Evolutionary conservation across 2,888 invertebrate species (phyloP).

Genomic region (Xanthorhoe spadicearia): DNA sequence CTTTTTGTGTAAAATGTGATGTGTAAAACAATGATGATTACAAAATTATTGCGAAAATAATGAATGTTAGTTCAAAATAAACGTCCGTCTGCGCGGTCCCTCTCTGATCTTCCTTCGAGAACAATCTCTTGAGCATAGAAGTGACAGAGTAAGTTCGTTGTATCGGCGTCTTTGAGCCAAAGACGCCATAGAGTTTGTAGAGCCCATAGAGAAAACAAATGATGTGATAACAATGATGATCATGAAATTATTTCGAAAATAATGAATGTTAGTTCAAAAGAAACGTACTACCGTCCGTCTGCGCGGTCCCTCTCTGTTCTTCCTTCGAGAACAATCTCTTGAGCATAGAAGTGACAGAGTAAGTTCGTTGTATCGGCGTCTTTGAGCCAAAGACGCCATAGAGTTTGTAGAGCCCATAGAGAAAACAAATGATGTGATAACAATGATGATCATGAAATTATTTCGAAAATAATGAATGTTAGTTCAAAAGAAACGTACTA

Average conservation of each 20-base stretch:
- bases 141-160: conserved; percentile 91
- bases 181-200: conserved; percentile 82
- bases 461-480: no score
- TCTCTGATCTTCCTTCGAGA: conserved; percentile 89
- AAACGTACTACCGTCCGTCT: no score
- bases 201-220: conserved; percentile 80
- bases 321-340: conserved; percentile 91
- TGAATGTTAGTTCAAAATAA: conserved; percentile 11
- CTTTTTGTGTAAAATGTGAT: no score
- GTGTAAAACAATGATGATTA: no score
- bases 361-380: conserved; percentile 88
- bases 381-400: conserved; percentile 83
- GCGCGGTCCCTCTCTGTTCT: conserved; percentile 78
- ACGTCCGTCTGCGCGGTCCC: conserved; percentile 69
- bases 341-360: conserved; percentile 91
- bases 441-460: no score
- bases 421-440: no score
- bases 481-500: no score
- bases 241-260: no score
- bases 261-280: no score
- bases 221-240: no score
- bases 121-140: conserved; percentile 90
- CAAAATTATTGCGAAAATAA: no score
- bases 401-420: conserved; percentile 80
- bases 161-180: conserved; percentile 86